Evolutionary conservation across 2,888 invertebrate species (phyloP).

Genomic region (Biston betularia): DNA sequence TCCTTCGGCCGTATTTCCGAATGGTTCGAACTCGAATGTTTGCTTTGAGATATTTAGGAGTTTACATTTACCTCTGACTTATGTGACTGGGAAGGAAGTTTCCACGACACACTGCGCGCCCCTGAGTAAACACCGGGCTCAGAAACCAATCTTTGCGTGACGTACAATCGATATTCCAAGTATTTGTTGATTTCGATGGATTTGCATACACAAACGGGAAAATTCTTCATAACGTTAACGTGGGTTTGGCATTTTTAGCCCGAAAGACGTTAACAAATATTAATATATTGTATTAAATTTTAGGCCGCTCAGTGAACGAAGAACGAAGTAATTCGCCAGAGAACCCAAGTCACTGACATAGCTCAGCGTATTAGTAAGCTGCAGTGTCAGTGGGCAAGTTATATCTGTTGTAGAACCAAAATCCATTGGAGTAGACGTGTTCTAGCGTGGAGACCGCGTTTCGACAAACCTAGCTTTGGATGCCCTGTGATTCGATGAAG

Average conservation of each 20-base stretch:
- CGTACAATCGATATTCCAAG: slow-evolving; percentile 35
- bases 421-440: too few species aligned
- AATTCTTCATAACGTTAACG: slow-evolving; percentile 21
- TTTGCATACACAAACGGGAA: slow-evolving; percentile 25
- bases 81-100: slow-evolving; percentile 47
- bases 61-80: slow-evolving; percentile 56
- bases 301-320: too few species aligned
- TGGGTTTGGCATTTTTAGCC: slow-evolving; percentile 18
- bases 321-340: too few species aligned
- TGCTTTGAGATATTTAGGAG: slow-evolving; percentile 70
- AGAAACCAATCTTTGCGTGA: slow-evolving; percentile 40
- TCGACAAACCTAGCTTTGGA: too few species aligned
- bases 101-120: slow-evolving; percentile 27
- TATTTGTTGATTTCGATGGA: slow-evolving; percentile 36
- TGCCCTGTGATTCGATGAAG: too few species aligned
- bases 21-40: slow-evolving; percentile 67
- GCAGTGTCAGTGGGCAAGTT: too few species aligned
- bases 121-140: slow-evolving; percentile 35
- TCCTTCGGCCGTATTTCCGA: slow-evolving; percentile 61
- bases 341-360: too few species aligned
- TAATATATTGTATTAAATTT: background rate
- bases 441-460: too few species aligned
- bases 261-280: slow-evolving; percentile 1
- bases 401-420: too few species aligned
- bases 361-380: too few species aligned